phyloP scores from a whole-genome alignment of 2,113 vertebrate genomes.

The Strix aluco region DNA sequence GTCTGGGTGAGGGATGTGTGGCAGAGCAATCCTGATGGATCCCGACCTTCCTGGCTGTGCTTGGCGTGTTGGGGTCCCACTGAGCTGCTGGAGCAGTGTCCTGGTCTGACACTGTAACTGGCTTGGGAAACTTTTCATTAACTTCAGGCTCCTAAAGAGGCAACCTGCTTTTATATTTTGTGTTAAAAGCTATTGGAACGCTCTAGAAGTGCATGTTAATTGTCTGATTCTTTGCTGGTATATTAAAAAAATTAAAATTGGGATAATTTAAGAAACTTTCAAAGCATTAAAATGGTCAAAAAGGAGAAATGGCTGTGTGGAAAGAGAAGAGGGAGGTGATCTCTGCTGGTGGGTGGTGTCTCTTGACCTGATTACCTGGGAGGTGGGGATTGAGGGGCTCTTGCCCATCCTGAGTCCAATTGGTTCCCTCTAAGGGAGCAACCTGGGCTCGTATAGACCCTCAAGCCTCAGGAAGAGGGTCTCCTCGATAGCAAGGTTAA shows the following conservation, averaged over 20 bases:
- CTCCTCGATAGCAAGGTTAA: neutral
- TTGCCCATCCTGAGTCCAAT: neutral
- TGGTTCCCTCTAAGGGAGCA: neutral
- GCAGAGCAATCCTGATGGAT: neutral
- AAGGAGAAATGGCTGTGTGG: neutral
- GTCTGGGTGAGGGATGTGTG: neutral
- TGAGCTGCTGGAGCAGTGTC: neutral
- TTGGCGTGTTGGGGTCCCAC: neutral
- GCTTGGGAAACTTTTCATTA: neutral
- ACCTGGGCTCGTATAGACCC: fast-evolving
- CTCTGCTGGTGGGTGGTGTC: neutral
- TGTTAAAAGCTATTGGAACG: neutral
- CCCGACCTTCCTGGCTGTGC: neutral
- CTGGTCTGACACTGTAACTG: neutral
- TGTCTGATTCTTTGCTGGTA: neutral
- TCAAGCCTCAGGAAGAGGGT: neutral
- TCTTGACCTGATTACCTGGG: neutral
- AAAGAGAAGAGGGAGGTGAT: neutral
- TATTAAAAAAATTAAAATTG: neutral
- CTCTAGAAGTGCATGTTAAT: neutral
- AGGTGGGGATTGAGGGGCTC: neutral
- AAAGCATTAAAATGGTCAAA: neutral
- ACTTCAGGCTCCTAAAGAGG: neutral
- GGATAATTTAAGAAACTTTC: neutral
- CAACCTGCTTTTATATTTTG: neutral